These are phyloP conservation scores for Pantherophis alleghaniensis DNA, from an alignment of 2,797 vertebrate genomes.

Conservation along the genomic window DNA sequence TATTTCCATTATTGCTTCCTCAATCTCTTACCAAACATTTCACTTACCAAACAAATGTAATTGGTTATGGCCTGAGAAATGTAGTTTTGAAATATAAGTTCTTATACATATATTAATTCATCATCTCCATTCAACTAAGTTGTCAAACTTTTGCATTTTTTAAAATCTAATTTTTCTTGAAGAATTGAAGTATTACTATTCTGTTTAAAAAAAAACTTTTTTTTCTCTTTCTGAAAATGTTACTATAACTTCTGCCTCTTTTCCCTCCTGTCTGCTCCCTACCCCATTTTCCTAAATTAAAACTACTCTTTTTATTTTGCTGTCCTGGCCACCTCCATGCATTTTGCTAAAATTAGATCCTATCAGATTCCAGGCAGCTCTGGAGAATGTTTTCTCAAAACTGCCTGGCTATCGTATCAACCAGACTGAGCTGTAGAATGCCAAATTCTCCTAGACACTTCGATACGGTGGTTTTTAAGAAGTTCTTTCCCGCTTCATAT, in stretches of 20 bases:
- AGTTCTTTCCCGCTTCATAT: not conserved
- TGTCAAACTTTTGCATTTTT: not conserved
- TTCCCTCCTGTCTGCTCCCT: not conserved
- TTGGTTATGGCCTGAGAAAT: not conserved
- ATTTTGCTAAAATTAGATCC: not conserved
- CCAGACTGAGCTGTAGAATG: not conserved
- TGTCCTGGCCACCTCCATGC: not conserved
- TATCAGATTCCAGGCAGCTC: not conserved
- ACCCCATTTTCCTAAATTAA: not conserved
- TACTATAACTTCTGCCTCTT: not conserved
- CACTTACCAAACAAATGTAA: not conserved
- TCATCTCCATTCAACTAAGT: not conserved
- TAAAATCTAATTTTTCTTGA: not conserved
- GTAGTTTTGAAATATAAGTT: not conserved
- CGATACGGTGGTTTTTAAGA: not conserved
- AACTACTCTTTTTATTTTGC: not conserved
- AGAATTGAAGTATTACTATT: not conserved
- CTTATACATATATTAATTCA: not conserved
- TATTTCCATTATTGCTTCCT: slow-evolving; percentile 9
- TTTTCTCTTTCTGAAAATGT: not conserved
- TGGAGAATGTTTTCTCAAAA: not conserved
- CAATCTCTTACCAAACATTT: not conserved
- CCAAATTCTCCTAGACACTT: not conserved
- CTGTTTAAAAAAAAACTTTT: not conserved
- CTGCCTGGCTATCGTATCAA: not conserved